phyloP scores from a whole-genome alignment of 2,113 vertebrate species.

The Saccopteryx bilineata region DNA sequence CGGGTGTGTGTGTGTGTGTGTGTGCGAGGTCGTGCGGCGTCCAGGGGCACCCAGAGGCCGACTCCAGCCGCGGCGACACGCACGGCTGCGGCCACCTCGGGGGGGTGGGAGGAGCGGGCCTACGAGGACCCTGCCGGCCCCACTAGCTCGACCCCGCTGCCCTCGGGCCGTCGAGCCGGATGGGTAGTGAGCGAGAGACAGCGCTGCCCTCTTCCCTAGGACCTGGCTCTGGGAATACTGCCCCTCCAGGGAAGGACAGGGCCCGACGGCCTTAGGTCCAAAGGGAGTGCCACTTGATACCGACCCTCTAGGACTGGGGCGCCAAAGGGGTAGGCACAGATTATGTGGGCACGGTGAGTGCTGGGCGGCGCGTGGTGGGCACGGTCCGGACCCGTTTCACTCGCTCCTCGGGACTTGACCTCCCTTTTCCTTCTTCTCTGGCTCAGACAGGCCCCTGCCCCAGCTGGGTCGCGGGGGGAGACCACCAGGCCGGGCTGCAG shows the following conservation, averaged over 20 bases:
- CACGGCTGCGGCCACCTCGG: slow-evolving; percentile 70
- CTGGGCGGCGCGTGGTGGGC: neutral
- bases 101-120: neutral
- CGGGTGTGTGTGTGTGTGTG: slow-evolving; percentile 7
- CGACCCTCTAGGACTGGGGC: neutral
- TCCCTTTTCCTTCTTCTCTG: neutral
- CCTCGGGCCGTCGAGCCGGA: slow-evolving; percentile 30
- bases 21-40: slow-evolving; percentile 61
- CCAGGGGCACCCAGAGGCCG: slow-evolving; percentile 57
- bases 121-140: neutral
- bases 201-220: neutral
- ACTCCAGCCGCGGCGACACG: slow-evolving; percentile 66
- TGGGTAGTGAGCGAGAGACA: neutral
- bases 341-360: neutral
- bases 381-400: neutral
- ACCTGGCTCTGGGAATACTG: neutral
- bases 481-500: neutral
- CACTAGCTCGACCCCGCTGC: neutral
- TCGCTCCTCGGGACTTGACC: neutral
- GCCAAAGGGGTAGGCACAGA: neutral
- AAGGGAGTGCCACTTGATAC: slow-evolving; percentile 7
- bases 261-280: slow-evolving; percentile 51
- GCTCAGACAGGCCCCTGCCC: neutral
- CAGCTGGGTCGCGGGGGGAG: neutral
- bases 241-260: neutral